phyloP scores from a whole-genome alignment of 2,113 vertebrate genomes.

The Megaleporinus macrocephalus region DNA sequence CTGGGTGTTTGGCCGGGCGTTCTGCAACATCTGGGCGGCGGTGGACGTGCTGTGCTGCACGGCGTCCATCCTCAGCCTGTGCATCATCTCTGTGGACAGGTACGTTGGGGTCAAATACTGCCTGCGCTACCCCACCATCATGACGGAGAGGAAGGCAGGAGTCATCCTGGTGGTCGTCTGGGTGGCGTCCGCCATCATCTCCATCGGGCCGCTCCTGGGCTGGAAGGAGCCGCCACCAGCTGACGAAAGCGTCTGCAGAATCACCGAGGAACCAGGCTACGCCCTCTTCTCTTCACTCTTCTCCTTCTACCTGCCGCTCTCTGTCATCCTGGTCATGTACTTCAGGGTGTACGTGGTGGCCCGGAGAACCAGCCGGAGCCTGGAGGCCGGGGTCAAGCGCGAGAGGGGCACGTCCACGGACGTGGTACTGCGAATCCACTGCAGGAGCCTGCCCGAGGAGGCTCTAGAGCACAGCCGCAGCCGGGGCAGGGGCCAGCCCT shows the following conservation, averaged over 20 bases:
- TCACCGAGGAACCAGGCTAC: conserved; percentile 95
- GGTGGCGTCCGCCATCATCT: conserved; percentile 92
- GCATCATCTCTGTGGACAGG: conserved; percentile 95
- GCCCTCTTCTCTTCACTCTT: conserved; percentile 96
- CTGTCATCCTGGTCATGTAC: conserved; percentile 96
- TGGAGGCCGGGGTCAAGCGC: conserved; percentile 94
- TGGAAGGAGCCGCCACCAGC: conserved; percentile 95
- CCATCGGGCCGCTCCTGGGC: conserved; percentile 92
- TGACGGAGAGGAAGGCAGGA: conserved; percentile 92
- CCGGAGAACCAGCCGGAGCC: conserved; percentile 89
- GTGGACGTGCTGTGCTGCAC: conserved; percentile 99
- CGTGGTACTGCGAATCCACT: conserved; percentile 95
- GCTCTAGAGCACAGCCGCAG: conserved; percentile 67
- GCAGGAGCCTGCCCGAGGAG: conserved; percentile 84
- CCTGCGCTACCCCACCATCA: conserved; percentile 94
- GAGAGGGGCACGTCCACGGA: conserved; percentile 92
- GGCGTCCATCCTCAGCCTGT: conserved; percentile 97
- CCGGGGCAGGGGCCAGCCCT: conserved; percentile 85
- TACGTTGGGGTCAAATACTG: conserved; percentile 97
- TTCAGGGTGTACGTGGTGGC: conserved; percentile 96
- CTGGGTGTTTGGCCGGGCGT: conserved; percentile 95
- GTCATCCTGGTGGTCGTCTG: conserved; percentile 89
- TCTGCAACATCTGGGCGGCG: conserved; percentile 98
- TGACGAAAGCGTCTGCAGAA: conserved; percentile 89
- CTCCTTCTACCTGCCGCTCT: conserved; percentile 96